Base-by-base conservation (phyloP, 2,888 invertebrate species). In the Eupelmus urozonus region DNA sequence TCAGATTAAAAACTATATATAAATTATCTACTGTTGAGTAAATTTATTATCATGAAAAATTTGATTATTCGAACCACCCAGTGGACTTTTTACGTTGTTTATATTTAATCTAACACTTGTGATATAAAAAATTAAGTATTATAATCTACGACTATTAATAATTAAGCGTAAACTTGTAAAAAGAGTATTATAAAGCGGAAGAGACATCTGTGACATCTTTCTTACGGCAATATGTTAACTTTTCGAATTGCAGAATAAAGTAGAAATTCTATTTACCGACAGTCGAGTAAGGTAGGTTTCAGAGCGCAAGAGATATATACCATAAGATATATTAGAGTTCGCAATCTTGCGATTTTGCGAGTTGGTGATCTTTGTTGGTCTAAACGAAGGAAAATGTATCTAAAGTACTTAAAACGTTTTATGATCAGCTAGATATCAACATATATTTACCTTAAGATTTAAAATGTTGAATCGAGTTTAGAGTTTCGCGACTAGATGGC, bases 91-190 rank as follows among this genome's bases (percentile, higher is more conserved):
- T 73, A 18, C 49, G 62, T 73, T 63, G 63, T 55, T 73, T 63
- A 53, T n/a, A n/a, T 59, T 72, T 25, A 27, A 62, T 34, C 40
- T 42, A 53, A 73, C 9, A 63, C 62, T 73, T 73, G 72, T 73
- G 72, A 73, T 73, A 73, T 62, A 63, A 73, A 73, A n/a, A 63
- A 55, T 63, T 34, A 63, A 63, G 62, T 63, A 63, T 18, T 73
- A 11, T 63, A 73, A 53, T 45, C 63, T 42, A 60, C 20, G 34
- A 53, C 13, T 29, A 70, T 13, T 69, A 69, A 57, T 49, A 49
- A 60, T 53, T 73, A 63, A 73, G 53, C 7, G 55, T 55, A 40
- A 72, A 55, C 63, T 73, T 73, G 72, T 73, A 73, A 53, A 73
- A 73, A 63, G 18, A 55, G 13, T 73, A 63, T 53, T 40, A 42